Conservation (phyloP, 2,113 vertebrate species). For the Vulpes ferrilata region DNA sequence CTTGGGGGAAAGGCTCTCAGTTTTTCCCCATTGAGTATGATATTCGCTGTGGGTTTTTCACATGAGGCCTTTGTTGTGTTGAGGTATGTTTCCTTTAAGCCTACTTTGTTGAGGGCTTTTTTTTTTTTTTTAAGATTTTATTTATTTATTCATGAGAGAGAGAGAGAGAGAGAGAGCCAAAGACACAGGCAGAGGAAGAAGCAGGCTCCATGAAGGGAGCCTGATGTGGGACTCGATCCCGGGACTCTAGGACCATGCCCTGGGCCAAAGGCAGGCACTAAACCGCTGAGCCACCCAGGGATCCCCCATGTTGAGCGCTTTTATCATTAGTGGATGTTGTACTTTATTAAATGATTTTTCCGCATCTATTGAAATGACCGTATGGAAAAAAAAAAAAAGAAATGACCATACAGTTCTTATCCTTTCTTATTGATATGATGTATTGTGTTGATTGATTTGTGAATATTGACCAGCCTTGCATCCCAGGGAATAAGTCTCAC, state of each 20-base stretch:
- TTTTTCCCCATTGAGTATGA: not conserved
- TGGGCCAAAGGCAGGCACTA: no score
- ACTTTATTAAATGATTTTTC: not conserved
- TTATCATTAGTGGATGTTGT: not conserved
- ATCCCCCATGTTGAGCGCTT: not conserved
- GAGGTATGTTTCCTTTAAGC: not conserved
- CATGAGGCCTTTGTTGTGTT: not conserved
- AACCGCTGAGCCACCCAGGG: no score
- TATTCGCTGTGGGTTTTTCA: not conserved
- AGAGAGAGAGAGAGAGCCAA: no score
- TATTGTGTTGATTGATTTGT: not conserved
- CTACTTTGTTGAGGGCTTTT: not conserved
- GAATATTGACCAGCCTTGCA: not conserved
- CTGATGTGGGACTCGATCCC: no score
- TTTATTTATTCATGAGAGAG: no score
- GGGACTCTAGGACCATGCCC: no score
- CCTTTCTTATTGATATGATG: not conserved
- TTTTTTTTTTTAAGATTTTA: no score
- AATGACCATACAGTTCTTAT: not conserved
- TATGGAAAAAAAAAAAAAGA: not conserved
- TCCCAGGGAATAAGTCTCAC: not conserved
- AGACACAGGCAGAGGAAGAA: no score
- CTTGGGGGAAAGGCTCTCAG: not conserved
- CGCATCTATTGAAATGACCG: not conserved
- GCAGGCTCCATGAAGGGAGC: no score